A percentile compares a stretch with the other conserved stretches of the same genome.
Conservation (phyloP, 1,140 invertebrate genomes). For the Cardiocondyla obscurior region DNA sequence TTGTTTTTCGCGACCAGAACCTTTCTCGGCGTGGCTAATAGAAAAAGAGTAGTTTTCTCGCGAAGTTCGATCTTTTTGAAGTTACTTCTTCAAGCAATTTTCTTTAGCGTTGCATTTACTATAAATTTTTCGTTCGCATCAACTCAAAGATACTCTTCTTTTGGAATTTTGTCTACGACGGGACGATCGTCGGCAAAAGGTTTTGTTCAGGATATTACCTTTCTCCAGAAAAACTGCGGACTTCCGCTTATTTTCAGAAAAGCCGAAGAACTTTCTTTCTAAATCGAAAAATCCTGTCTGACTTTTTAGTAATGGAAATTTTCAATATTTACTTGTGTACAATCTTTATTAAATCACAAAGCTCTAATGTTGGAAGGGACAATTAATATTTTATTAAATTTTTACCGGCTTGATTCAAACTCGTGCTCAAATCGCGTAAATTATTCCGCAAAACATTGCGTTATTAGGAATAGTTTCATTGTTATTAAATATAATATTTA, state of each 20-base stretch:
- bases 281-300: background rate
- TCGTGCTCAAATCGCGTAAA: background rate
- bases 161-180: background rate
- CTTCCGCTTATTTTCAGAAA: background rate
- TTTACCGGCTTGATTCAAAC: background rate
- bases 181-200: background rate
- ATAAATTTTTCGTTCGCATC: background rate
- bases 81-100: background rate
- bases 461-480: background rate
- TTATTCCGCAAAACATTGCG: no score
- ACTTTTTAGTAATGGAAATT: background rate
- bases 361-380: background rate
- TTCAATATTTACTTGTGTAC: background rate
- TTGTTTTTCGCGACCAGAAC: background rate
- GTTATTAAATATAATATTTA: background rate
- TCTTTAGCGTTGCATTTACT: background rate
- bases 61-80: background rate
- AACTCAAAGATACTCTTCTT: background rate
- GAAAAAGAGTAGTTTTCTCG: background rate
- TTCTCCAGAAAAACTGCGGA: background rate
- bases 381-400: background rate
- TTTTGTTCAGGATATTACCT: background rate
- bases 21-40: background rate
- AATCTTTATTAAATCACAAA: background rate
- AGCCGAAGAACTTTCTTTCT: background rate